Conservation (phyloP, 2,113 vertebrate species). For the Rhadina sibilatrix region DNA sequence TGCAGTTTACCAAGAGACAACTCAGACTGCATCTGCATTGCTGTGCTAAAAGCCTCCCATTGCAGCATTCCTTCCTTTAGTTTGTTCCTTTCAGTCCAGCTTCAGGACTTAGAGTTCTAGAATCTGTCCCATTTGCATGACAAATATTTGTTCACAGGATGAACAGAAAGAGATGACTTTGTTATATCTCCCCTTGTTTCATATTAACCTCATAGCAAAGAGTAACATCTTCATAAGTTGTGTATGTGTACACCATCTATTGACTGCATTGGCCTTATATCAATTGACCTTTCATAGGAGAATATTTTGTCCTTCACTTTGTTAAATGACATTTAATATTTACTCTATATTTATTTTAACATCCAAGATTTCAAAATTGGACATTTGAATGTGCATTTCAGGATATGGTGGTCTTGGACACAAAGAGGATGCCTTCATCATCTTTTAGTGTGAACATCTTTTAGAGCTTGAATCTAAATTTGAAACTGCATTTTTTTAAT, state of each 20-base stretch:
- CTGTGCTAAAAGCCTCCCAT: not conserved
- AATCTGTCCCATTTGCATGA: not conserved
- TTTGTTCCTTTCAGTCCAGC: not conserved
- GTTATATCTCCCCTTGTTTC: not conserved
- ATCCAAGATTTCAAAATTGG: rapidly evolving
- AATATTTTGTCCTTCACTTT: not conserved
- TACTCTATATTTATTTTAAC: not conserved
- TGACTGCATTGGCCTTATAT: not conserved
- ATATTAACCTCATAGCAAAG: not conserved
- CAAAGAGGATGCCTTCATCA: not conserved
- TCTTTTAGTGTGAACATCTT: too few relatives aligned
- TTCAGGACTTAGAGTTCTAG: not conserved
- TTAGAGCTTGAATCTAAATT: not conserved
- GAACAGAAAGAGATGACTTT: not conserved
- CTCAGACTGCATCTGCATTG: not conserved
- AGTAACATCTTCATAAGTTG: not conserved
- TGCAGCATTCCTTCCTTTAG: not conserved
- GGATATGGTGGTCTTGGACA: not conserved
- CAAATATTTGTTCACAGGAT: not conserved
- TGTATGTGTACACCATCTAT: not conserved
- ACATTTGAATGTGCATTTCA: not conserved
- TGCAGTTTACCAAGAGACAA: not conserved
- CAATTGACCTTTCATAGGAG: not conserved
- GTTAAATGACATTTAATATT: not conserved
- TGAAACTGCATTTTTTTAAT: not conserved